These are phyloP conservation scores for Drosophila tropicalis DNA, from an alignment of 1,140 invertebrate species.

Conservation along the genomic window DNA sequence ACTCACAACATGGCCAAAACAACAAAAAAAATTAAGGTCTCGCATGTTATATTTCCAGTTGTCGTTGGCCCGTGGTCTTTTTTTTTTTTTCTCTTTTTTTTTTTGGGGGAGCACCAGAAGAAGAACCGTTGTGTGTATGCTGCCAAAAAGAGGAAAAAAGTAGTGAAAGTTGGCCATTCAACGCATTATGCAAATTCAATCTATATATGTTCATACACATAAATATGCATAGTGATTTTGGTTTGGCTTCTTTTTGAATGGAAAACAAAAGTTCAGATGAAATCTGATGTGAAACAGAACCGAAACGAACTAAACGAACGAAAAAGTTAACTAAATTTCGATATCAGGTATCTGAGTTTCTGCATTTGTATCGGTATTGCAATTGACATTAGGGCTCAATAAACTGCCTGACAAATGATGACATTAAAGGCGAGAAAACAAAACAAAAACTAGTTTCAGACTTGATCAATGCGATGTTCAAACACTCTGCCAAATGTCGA, in stretches of 20 bases:
- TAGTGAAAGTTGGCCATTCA: conserved; percentile 70
- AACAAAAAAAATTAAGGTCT: conserved; percentile 60
- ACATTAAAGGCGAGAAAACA: conserved; percentile 25
- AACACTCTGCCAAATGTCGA: conserved; percentile 12
- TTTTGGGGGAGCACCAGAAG: conserved; percentile 54
- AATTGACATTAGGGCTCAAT: conserved; percentile 36
- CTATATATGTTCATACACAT: conserved; percentile 9
- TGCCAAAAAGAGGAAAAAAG: conserved; percentile 79
- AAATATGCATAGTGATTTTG: conserved; percentile 19
- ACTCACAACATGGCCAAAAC: conserved; percentile 55
- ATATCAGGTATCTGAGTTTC: conserved; percentile 46
- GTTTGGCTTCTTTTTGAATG: conserved; percentile 44
- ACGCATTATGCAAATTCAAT: conserved; percentile 71
- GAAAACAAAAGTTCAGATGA: conserved; percentile 65
- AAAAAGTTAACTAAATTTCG: conserved; percentile 33
- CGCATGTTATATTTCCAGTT: conserved; percentile 56
- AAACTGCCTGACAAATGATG: conserved; percentile 52
- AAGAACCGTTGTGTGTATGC: conserved; percentile 63
- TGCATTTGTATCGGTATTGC: conserved; percentile 11
- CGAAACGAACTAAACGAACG: neutral
- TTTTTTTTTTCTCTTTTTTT: conserved; percentile 29
- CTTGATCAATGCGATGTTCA: neutral
- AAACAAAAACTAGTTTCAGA: neutral
- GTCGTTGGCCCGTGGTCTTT: conserved; percentile 41
- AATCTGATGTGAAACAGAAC: conserved; percentile 53